Evolutionary conservation across 2,113 vertebrate species (phyloP).

Genomic region (Equus quagga): DNA sequence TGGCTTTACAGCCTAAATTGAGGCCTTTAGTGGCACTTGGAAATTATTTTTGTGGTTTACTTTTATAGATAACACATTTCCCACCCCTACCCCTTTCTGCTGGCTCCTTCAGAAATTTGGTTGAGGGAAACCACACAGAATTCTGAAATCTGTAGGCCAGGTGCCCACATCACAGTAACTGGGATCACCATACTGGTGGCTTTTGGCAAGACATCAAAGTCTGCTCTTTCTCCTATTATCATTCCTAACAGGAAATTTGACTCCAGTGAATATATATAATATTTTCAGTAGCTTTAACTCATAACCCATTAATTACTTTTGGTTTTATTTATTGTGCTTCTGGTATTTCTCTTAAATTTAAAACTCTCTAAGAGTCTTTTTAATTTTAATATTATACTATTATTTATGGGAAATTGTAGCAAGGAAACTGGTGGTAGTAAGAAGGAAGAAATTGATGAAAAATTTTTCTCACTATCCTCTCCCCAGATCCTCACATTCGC

Average conservation of each 20-base stretch:
- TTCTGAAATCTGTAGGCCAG: constrained; percentile 83
- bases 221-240: constrained; percentile 83
- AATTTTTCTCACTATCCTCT: constrained; percentile 47
- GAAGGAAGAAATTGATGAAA: constrained; percentile 54
- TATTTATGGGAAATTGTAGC: constrained; percentile 73
- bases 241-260: constrained; percentile 86
- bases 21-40: constrained; percentile 81
- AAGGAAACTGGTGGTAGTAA: neutral
- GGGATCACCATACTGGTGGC: constrained; percentile 82
- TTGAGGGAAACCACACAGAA: constrained; percentile 85
- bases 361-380: constrained; percentile 80
- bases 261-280: constrained; percentile 82
- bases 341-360: constrained; percentile 84
- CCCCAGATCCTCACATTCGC: neutral
- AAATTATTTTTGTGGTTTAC: constrained; percentile 84
- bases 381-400: constrained; percentile 79
- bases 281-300: constrained; percentile 85
- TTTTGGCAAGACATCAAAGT: constrained; percentile 85
- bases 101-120: constrained; percentile 80
- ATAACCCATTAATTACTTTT: constrained; percentile 84
- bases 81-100: constrained; percentile 72
- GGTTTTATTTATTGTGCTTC: constrained; percentile 86
- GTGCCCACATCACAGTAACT: constrained; percentile 85
- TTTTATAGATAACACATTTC: constrained; percentile 86
- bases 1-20: constrained; percentile 79